phyloP scores from a whole-genome alignment of 1,140 invertebrate genomes.

The Aethina tumida region DNA sequence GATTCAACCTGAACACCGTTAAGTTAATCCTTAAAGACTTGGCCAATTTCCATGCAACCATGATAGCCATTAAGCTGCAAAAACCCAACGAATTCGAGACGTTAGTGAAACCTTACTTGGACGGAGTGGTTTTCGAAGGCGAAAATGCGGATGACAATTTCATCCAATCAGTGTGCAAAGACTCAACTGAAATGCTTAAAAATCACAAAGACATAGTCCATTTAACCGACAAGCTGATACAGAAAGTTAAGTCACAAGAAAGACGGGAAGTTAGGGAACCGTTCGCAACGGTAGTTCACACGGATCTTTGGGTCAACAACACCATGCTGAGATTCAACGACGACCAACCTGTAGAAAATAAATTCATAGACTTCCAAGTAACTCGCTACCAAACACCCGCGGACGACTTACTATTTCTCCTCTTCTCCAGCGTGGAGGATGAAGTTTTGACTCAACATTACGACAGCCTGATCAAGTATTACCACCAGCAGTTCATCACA shows the following conservation, averaged over 20 bases:
- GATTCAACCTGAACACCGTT: constrained; percentile 33
- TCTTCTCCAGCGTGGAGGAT: constrained; percentile 40
- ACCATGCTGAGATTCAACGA: constrained; percentile 40
- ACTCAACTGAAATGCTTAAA: background rate
- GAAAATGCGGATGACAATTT: constrained; percentile 30
- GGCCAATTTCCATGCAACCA: constrained; percentile 36
- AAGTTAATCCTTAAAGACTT: constrained; percentile 29
- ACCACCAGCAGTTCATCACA: constrained; percentile 39
- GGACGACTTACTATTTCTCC: constrained; percentile 45
- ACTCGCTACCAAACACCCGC: constrained; percentile 39
- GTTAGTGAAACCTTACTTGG: constrained; percentile 28
- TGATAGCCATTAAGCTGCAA: constrained; percentile 31
- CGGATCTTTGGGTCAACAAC: constrained; percentile 53
- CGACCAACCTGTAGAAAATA: constrained; percentile 36
- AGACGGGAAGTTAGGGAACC: constrained; percentile 24
- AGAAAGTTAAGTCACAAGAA: constrained; percentile 5
- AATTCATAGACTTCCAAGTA: constrained; percentile 52
- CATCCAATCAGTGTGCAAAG: constrained; percentile 2
- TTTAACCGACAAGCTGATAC: constrained; percentile 2
- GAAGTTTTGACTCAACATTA: constrained; percentile 32
- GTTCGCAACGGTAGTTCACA: constrained; percentile 43
- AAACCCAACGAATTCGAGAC: constrained; percentile 38
- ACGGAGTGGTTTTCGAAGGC: constrained; percentile 24
- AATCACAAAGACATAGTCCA: constrained; percentile 3
- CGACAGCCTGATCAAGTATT: constrained; percentile 38